A percentile compares a stretch with the other conserved stretches of the same genome.
phyloP scores from a whole-genome alignment of 1,140 invertebrate genomes.

The Lepidurus arcticus region DNA sequence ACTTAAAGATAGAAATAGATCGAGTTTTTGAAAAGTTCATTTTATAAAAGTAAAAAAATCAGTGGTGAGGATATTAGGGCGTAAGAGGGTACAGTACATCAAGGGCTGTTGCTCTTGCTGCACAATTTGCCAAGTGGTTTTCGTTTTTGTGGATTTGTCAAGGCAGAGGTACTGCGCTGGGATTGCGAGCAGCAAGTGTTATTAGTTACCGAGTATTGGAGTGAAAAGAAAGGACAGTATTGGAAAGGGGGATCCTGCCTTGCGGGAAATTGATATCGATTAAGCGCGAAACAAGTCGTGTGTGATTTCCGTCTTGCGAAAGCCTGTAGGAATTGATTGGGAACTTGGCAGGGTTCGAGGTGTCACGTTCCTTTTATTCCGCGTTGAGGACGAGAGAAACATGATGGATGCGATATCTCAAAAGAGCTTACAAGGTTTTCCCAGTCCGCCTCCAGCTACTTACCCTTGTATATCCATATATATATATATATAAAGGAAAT shows the following conservation, averaged over 20 bases:
- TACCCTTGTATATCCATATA: background rate
- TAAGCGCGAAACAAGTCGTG: background rate
- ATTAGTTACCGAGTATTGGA: background rate
- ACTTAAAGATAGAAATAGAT: no score
- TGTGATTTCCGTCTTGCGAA: background rate
- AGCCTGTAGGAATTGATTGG: constrained; percentile 10
- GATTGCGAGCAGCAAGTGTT: background rate
- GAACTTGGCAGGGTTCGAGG: background rate
- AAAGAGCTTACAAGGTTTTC: constrained; percentile 13
- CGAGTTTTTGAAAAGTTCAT: no score
- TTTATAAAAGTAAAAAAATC: no score
- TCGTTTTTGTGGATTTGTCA: no score
- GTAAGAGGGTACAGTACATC: no score
- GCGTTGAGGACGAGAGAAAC: background rate
- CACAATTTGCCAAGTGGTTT: no score
- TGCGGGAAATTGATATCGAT: background rate
- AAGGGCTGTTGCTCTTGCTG: no score
- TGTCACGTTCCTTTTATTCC: constrained; percentile 12
- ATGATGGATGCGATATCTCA: background rate
- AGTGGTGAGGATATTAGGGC: no score
- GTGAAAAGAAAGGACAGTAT: background rate
- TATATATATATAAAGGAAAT: no score
- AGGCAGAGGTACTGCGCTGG: background rate
- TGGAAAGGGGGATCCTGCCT: background rate
- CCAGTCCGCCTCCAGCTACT: background rate